Evolutionary conservation across 2,888 invertebrate species (phyloP).

Genomic region (Hirtodrosophila confusa): DNA sequence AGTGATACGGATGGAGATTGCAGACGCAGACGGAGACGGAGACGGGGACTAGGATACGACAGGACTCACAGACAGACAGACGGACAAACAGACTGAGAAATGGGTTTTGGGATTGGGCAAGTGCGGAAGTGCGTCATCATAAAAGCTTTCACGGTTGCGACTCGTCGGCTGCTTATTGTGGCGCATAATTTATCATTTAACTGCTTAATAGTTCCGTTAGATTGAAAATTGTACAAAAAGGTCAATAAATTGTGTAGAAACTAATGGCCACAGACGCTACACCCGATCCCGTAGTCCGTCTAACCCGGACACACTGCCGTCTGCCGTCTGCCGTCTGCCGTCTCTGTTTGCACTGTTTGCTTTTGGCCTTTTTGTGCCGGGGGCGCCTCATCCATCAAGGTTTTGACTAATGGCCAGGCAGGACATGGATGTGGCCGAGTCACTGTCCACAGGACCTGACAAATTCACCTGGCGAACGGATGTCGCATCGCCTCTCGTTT

Average conservation of each 20-base stretch:
- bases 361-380: slow-evolving; percentile 6
- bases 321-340: slow-evolving; percentile 11
- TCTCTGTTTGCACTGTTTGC: slow-evolving; percentile 26
- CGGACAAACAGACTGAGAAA: slow-evolving; percentile 2
- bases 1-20: background rate
- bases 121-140: slow-evolving; percentile 81
- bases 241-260: slow-evolving; percentile 64
- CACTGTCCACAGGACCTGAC: slow-evolving; percentile 45
- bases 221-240: slow-evolving; percentile 69
- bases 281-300: background rate
- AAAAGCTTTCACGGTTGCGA: slow-evolving; percentile 74
- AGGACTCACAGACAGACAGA: background rate
- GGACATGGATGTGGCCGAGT: slow-evolving; percentile 15
- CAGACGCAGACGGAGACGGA: slow-evolving; percentile 5
- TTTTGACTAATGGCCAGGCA: slow-evolving; percentile 68
- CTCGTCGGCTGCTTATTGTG: slow-evolving; percentile 66
- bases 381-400: slow-evolving; percentile 59
- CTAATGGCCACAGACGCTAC: slow-evolving; percentile 52
- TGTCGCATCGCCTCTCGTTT: slow-evolving; percentile 32
- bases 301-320: background rate
- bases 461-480: slow-evolving; percentile 70
- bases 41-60: slow-evolving; percentile 4
- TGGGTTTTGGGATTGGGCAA: slow-evolving; percentile 21
- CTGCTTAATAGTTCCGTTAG: slow-evolving; percentile 79
- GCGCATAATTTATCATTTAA: slow-evolving; percentile 81